phyloP scores from a whole-genome alignment of 2,888 invertebrate species.

The Lithophane leautieri region DNA sequence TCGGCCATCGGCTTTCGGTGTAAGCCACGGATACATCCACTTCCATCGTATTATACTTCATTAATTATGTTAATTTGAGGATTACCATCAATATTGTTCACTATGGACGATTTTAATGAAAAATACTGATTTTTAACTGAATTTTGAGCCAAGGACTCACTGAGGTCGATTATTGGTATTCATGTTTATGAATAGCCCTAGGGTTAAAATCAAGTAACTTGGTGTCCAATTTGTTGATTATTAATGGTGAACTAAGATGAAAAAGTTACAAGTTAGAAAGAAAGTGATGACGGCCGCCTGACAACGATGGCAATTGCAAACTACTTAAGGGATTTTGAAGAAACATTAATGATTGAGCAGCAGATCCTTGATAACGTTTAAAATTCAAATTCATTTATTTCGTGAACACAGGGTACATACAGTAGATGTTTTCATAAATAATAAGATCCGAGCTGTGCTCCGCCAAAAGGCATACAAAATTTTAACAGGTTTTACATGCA shows the following conservation, averaged over 20 bases:
- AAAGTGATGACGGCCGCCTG: background rate
- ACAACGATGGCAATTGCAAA: background rate
- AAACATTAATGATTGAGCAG: background rate
- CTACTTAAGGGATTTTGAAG: background rate
- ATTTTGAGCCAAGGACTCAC: background rate
- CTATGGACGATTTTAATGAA: background rate
- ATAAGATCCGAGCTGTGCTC: too few species aligned
- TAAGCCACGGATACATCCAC: conserved; percentile 44
- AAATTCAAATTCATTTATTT: too few species aligned
- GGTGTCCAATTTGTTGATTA: background rate
- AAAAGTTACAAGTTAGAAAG: background rate
- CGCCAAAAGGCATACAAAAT: too few species aligned
- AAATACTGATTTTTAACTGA: background rate
- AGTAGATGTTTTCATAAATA: too few species aligned
- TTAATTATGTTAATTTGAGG: conserved; percentile 57
- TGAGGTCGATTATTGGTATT: background rate
- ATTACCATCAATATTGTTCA: conserved; percentile 29
- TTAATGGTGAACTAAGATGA: background rate
- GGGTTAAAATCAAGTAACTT: background rate
- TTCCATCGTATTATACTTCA: conserved; percentile 50
- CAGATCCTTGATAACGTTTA: background rate
- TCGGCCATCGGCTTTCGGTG: conserved; percentile 36
- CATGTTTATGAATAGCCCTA: background rate
- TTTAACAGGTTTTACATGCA: too few species aligned
- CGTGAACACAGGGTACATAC: too few species aligned